Percentiles rank a stretch among this genome's conserved stretches.
phyloP scores from a whole-genome alignment of 1,140 invertebrate genomes.

The Mamestra configurata region DNA sequence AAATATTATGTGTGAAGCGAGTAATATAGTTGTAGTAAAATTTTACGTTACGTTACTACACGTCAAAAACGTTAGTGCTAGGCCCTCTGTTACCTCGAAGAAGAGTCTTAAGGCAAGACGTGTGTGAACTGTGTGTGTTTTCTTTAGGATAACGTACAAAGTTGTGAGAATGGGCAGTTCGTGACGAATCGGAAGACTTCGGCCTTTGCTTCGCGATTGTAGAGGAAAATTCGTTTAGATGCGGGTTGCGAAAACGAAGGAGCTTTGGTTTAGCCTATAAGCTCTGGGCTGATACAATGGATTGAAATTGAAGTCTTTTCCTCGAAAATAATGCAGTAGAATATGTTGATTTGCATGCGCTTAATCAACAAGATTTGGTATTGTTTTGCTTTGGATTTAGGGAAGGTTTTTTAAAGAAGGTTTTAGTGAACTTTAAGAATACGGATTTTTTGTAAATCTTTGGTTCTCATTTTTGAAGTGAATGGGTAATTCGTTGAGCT shows the following conservation, averaged over 20 bases:
- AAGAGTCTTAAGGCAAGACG: neutral
- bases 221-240: slow-evolving; percentile 49
- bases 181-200: slow-evolving; percentile 47
- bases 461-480: too few species aligned
- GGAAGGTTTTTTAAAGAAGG: neutral
- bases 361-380: neutral
- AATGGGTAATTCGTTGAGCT: too few species aligned
- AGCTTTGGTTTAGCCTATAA: slow-evolving; percentile 47
- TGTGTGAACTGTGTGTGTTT: slow-evolving; percentile 17
- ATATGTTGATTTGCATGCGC: slow-evolving; percentile 18
- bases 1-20: too few species aligned
- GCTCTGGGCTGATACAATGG: slow-evolving; percentile 39
- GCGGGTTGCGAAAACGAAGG: slow-evolving; percentile 41
- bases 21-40: too few species aligned
- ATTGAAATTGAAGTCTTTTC: slow-evolving; percentile 41
- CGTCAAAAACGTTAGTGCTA: too few species aligned
- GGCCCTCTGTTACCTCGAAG: too few species aligned
- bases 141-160: slow-evolving; percentile 32
- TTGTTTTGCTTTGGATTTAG: neutral
- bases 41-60: too few species aligned
- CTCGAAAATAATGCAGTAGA: slow-evolving; percentile 9
- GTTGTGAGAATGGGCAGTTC: slow-evolving; percentile 39
- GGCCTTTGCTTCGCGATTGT: slow-evolving; percentile 49
- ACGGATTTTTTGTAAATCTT: neutral
- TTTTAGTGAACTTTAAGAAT: neutral